A percentile compares a stretch with the other conserved stretches of the same genome.
phyloP scores from a whole-genome alignment of 2,113 vertebrate species.

The Sigmodon hispidus region DNA sequence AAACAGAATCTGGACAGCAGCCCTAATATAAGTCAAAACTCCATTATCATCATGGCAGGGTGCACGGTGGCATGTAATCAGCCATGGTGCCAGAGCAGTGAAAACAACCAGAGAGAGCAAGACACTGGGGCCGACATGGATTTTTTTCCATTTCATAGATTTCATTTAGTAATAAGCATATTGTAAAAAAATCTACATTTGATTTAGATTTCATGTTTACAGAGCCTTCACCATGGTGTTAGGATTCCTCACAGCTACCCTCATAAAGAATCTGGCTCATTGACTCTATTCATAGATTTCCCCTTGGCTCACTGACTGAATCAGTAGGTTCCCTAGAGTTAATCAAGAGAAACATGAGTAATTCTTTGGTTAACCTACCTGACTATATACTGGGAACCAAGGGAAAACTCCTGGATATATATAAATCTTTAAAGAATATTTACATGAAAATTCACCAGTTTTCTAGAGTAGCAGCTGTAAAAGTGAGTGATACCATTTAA shows the following conservation, averaged over 20 bases:
- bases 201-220: conserved; percentile 85
- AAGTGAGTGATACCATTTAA: conserved; percentile 82
- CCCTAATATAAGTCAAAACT: background rate
- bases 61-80: background rate
- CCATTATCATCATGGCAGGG: too few species aligned
- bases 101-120: background rate
- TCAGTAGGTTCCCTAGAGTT: conserved; percentile 67
- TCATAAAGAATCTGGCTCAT: conserved; percentile 84
- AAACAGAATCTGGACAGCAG: background rate
- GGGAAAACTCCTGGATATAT: conserved; percentile 83
- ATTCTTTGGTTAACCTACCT: conserved; percentile 69
- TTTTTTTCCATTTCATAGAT: conserved; percentile 79
- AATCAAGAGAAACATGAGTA: conserved; percentile 69
- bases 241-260: conserved; percentile 78
- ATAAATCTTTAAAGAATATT: conserved; percentile 82
- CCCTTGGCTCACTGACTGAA: conserved; percentile 73
- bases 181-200: conserved; percentile 88
- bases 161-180: conserved; percentile 87
- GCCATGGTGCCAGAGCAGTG: background rate
- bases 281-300: conserved; percentile 84
- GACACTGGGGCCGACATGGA: background rate
- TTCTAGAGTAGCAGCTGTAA: conserved; percentile 80
- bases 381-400: conserved; percentile 70
- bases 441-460: conserved; percentile 80
- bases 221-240: conserved; percentile 82